Conservation (phyloP, 1,140 invertebrate genomes). For the Triops cancriformis region DNA sequence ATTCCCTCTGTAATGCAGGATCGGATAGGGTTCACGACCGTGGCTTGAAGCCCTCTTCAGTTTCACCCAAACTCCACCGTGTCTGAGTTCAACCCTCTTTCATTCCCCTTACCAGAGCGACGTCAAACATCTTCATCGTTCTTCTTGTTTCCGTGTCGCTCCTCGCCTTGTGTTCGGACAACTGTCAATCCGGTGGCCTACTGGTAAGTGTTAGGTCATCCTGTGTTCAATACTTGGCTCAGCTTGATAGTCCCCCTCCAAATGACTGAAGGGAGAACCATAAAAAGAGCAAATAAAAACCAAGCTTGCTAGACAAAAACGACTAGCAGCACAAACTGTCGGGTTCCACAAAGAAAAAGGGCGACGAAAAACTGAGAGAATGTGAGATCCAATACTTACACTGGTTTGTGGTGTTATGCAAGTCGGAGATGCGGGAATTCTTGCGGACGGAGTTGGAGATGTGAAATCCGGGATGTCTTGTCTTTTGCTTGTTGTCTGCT, state of each 20-base stretch:
- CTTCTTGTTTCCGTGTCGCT: too few relatives aligned
- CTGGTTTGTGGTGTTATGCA: neutral
- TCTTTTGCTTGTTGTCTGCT: too few relatives aligned
- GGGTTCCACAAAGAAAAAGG: neutral
- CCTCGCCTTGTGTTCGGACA: neutral
- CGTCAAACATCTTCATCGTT: too few relatives aligned
- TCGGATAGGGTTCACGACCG: too few relatives aligned
- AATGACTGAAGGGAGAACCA: neutral
- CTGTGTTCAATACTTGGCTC: neutral
- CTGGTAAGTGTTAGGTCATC: constrained; percentile 9
- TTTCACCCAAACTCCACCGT: too few relatives aligned
- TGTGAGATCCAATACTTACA: neutral
- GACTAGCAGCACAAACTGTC: neutral
- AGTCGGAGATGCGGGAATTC: neutral
- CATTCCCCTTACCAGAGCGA: too few relatives aligned
- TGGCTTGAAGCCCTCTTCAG: too few relatives aligned
- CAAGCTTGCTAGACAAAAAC: neutral
- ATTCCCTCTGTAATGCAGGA: too few relatives aligned
- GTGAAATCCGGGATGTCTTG: neutral
- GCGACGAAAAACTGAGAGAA: neutral
- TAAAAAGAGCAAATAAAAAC: constrained; percentile 1
- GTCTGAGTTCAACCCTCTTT: too few relatives aligned
- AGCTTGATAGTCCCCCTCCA: neutral
- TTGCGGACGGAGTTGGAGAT: neutral
- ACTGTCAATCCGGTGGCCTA: neutral